phyloP scores from a whole-genome alignment of 2,888 invertebrate genomes.

The Pammene aurita region DNA sequence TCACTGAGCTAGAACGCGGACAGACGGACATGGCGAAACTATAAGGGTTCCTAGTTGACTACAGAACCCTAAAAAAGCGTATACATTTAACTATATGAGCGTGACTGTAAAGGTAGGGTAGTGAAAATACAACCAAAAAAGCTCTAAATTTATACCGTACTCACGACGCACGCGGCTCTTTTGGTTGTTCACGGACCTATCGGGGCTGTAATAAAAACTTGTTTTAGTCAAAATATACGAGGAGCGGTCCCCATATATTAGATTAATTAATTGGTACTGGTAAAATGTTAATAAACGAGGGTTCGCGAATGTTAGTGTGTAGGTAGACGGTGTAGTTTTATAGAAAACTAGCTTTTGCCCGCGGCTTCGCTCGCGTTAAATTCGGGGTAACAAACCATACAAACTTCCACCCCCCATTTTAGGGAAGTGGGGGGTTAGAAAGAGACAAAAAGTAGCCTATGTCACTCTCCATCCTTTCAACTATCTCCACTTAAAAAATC shows the following conservation, averaged over 20 bases:
- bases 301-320: constrained; percentile 30
- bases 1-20: too few species aligned
- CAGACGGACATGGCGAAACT: too few species aligned
- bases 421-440: too few species aligned
- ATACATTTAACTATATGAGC: not conserved
- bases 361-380: too few species aligned
- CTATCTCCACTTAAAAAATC: too few species aligned
- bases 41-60: too few species aligned
- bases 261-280: constrained; percentile 41
- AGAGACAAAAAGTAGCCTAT: too few species aligned
- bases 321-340: constrained; percentile 4
- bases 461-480: too few species aligned
- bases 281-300: constrained; percentile 28
- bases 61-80: not conserved
- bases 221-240: constrained; percentile 38
- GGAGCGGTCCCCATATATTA: constrained; percentile 37
- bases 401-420: too few species aligned
- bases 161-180: constrained; percentile 21
- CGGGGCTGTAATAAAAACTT: constrained; percentile 38
- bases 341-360: constrained; percentile 10
- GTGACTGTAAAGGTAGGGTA: constrained; percentile 17
- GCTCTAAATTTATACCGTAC: constrained; percentile 44
- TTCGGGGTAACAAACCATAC: too few species aligned
- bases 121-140: constrained; percentile 46
- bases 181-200: constrained; percentile 33